Base-by-base conservation (phyloP, 2,888 invertebrate species). In the Lasioglossum figueresi region DNA sequence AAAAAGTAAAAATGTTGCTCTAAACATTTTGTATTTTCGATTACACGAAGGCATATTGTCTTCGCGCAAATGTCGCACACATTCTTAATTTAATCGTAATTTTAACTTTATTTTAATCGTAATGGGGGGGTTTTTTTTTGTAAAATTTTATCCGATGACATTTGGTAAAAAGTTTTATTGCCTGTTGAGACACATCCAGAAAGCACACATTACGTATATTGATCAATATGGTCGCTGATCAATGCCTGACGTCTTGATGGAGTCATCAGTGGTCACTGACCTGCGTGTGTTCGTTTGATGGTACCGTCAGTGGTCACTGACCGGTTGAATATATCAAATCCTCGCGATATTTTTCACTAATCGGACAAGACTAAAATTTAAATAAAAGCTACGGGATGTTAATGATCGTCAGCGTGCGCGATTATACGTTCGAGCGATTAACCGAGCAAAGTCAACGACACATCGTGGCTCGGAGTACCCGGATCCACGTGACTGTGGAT, bases 361-460 rank as follows among this genome's bases (percentile, higher is more conserved):
- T 63, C 16, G 27, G 34, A 66, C 23, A 10, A 34, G 23, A 37
- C 10, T 8, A 8, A 19, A 68, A 68, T 12, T 12, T 10, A 37
- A 23, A 10, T 12, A 37, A 37, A 23, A 37, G 34, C 23, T 34
- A 66, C 37, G 63, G 70, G 70, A 73, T 71, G 8, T 80, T 52
- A 77, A 76, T 85, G 80, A 73, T 4, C 43, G 43, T 77, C 68
- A 45, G 27, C 63, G 80, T 37, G 72, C 73, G 63, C 56, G 37
- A 40, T 40, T 48, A 76, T 76, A 79, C 68, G 76, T 84, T 84
- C 80, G 83, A 85, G 85, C 85, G 85, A 85, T 85, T 85, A 84
- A 84, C 84, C 85, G 80, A 85, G 84, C 80, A 84, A 83, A 79
- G 66, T 75, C 27, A 81, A 84, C 48, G 66, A 78, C 80, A 80